Base-by-base conservation (phyloP, 2,888 invertebrate genomes). In the Eristalis intricaria region DNA sequence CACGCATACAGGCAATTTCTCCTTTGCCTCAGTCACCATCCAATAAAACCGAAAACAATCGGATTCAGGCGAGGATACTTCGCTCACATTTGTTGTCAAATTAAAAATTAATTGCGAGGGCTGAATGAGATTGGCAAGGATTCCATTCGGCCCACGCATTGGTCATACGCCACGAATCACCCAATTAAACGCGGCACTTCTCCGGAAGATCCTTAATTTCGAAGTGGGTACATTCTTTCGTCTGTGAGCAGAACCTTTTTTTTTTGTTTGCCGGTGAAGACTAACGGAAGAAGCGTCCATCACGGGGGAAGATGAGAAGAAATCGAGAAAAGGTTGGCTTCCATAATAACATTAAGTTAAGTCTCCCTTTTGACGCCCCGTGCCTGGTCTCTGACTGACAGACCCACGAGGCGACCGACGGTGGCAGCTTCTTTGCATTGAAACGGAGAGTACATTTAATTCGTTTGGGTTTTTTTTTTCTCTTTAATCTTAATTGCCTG, bases 21-120 rank as follows among this genome's bases (percentile, higher is more conserved):
- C n/a, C 19, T 50, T 50, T 50, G 19, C 19, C 50, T n/a, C 50
- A 19, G 50, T 26, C 4, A 19, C 58, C 66, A 60, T 40, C 40
- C 38, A 76, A 58, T 76, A 66, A 68, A 66, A 19, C 29, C 58
- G 2, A 43, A 76, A 76, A 43, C 75, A 76, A 60, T 60, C 58
- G 38, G 38, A 75, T 40, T 75, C 38, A 15, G 43, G 22, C 11
- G 13, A 26, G 43, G 50, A 63, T 63, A 29, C 22, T 29, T 63
- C 40, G 19, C 65, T n/a, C 50, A 50, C 50, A 60, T 76, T 65
- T 68, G 66, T 38, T 64, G 63, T 43, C 32, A 69, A 71, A 78
- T 70, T 78, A 58, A 78, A 70, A 71, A 70, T 78, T 78, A 78
- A 64, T 78, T 71, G 65, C 43, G 50, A 69, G 58, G 19, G 8